Percentiles rank a stretch among this genome's conserved stretches.
These are phyloP conservation scores for Steinernema hermaphroditum DNA, from an alignment of 2,888 invertebrate genomes.

Conservation along the genomic window DNA sequence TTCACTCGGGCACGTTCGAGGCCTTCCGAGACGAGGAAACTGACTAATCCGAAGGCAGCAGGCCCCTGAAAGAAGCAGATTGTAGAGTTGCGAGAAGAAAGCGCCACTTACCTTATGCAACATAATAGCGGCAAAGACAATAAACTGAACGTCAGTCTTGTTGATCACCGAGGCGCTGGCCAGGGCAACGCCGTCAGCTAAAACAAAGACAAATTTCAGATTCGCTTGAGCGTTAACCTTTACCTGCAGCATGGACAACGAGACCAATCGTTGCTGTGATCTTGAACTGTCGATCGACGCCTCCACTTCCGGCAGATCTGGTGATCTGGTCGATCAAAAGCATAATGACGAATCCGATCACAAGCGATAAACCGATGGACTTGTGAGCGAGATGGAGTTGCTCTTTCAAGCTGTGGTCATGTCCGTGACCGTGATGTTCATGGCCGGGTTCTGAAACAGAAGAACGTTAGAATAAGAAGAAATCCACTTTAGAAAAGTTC, in stretches of 20 bases:
- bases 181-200: slow-evolving; percentile 92
- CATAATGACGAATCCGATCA: slow-evolving; percentile 96
- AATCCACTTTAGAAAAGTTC: no score
- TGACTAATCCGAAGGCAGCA: slow-evolving; percentile 95
- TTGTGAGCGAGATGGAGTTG: slow-evolving; percentile 72
- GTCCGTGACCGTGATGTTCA: slow-evolving; percentile 21
- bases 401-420: slow-evolving; percentile 16
- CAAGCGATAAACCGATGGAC: slow-evolving; percentile 86
- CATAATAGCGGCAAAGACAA: slow-evolving; percentile 98
- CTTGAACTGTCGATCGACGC: slow-evolving; percentile 65
- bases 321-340: slow-evolving; percentile 83
- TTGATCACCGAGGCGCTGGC: slow-evolving; percentile 97
- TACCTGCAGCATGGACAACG: slow-evolving; percentile 94
- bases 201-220: slow-evolving; percentile 39
- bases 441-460: not conserved
- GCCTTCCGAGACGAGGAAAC: slow-evolving; percentile 92
- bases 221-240: slow-evolving; percentile 43
- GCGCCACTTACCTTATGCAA: slow-evolving; percentile 78
- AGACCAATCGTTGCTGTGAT: slow-evolving; percentile 93
- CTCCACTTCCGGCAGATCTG: slow-evolving; percentile 49
- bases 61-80: slow-evolving; percentile 76
- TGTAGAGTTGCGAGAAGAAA: slow-evolving; percentile 1
- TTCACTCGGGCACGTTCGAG: slow-evolving; percentile 85
- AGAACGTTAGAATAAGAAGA: no score
- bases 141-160: slow-evolving; percentile 92